Evolutionary conservation across 2,113 vertebrate genomes (phyloP).

Genomic region (Ptychochromis oligacanthus): DNA sequence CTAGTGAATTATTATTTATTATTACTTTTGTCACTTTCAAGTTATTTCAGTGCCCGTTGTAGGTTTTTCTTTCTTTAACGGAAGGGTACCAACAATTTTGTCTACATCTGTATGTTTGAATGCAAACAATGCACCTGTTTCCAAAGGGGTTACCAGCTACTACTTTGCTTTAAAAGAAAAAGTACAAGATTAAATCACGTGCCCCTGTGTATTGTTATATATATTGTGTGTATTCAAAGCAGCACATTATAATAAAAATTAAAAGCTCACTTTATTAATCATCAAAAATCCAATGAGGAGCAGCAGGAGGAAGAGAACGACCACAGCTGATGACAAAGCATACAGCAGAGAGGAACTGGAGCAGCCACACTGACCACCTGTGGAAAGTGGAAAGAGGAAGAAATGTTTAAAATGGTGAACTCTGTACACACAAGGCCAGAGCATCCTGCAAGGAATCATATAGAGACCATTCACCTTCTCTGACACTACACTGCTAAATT

Average conservation of each 20-base stretch:
- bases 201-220: background rate
- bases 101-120: too few relatives aligned
- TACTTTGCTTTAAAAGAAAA: too few relatives aligned
- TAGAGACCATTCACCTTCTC: background rate
- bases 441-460: background rate
- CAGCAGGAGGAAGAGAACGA: slow-evolving; percentile 53
- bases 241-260: background rate
- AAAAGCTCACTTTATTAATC: slow-evolving; percentile 56
- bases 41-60: too few relatives aligned
- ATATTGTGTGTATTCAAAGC: background rate
- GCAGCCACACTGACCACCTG: slow-evolving; percentile 46
- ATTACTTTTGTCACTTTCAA: too few relatives aligned
- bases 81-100: too few relatives aligned
- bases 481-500: background rate
- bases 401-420: too few relatives aligned
- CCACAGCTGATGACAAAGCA: slow-evolving; percentile 54
- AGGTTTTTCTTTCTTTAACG: too few relatives aligned
- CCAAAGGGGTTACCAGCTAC: too few relatives aligned
- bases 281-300: slow-evolving; percentile 27
- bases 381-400: background rate
- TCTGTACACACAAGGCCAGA: background rate
- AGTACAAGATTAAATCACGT: too few relatives aligned
- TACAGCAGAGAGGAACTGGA: slow-evolving; percentile 58
- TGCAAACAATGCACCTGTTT: too few relatives aligned
- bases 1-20: too few relatives aligned